phyloP scores from a whole-genome alignment of 35 echinoderm and acorn worm species.

The Amphiura filiformis region DNA sequence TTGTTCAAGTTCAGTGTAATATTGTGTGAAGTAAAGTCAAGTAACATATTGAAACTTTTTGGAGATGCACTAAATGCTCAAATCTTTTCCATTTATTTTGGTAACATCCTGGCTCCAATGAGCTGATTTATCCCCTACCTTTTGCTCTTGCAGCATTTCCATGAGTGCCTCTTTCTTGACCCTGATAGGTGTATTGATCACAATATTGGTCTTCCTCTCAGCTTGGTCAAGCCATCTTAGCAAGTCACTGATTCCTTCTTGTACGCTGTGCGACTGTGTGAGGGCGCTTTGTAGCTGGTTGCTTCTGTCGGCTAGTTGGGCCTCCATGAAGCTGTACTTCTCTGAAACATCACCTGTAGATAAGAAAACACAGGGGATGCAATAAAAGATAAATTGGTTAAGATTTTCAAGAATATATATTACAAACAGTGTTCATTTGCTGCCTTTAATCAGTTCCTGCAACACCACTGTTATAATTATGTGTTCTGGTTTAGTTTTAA shows the following conservation, averaged over 20 bases:
- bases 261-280: constrained; percentile 86
- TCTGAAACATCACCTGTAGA: constrained; percentile 73
- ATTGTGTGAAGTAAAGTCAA: too few species aligned
- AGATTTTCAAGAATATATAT: too few species aligned
- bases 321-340: constrained; percentile 85
- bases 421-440: not conserved
- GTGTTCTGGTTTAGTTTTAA: too few species aligned
- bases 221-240: constrained; percentile 84
- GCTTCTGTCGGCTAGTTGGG: constrained; percentile 78
- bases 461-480: not conserved
- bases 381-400: too few species aligned
- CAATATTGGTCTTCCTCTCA: constrained; percentile 76
- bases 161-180: constrained; percentile 93
- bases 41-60: too few species aligned
- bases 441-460: too few species aligned
- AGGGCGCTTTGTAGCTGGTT: constrained; percentile 94
- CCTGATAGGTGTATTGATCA: constrained; percentile 73
- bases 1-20: too few species aligned
- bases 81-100: too few species aligned
- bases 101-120: not conserved
- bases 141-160: constrained; percentile 84
- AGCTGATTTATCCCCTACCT: constrained; percentile 29
- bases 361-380: not conserved
- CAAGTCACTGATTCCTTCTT: constrained; percentile 83
- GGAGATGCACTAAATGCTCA: too few species aligned